phyloP scores from a whole-genome alignment of 2,888 invertebrate species.

The Ormyrus thymus region DNA sequence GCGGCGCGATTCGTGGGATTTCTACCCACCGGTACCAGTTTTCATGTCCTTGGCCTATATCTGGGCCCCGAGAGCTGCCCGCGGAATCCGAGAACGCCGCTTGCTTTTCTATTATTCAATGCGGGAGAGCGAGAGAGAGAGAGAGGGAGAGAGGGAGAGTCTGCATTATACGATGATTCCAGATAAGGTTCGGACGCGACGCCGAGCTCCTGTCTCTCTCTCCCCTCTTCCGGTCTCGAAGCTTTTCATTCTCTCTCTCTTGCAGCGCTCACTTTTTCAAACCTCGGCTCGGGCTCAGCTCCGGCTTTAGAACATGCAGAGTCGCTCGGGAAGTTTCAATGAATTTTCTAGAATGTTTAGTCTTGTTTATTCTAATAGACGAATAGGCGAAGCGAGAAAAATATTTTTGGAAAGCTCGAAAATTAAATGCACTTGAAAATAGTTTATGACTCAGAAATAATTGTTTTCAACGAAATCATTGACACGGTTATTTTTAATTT shows the following conservation, averaged over 20 bases:
- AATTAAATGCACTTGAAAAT: too few relatives aligned
- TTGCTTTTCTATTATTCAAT: conserved; percentile 51
- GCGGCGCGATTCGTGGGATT: conserved; percentile 59
- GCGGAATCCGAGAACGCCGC: conserved; percentile 56
- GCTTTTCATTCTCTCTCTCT: not conserved
- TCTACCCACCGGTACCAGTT: conserved; percentile 64
- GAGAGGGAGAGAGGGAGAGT: not conserved
- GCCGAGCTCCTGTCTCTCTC: not conserved
- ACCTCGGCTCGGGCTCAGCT: not conserved
- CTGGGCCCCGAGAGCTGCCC: conserved; percentile 54
- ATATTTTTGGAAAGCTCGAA: too few relatives aligned
- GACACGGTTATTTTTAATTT: too few relatives aligned
- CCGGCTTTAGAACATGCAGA: too few relatives aligned
- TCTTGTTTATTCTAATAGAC: too few relatives aligned
- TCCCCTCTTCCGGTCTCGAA: not conserved
- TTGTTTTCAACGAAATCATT: too few relatives aligned
- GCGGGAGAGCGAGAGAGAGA: not conserved
- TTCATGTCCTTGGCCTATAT: conserved; percentile 64
- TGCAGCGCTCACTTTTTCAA: not conserved
- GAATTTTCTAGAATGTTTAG: too few relatives aligned
- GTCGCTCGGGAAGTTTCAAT: too few relatives aligned
- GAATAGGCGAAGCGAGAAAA: too few relatives aligned
- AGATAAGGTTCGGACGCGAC: conserved; percentile 46
- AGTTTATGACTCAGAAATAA: too few relatives aligned
- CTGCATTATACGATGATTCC: conserved; percentile 42